Percentiles rank a stretch among this genome's conserved stretches.
phyloP scores from a whole-genome alignment of 53 echinoderm and acorn worm genomes.

The Apostichopus leukothele region DNA sequence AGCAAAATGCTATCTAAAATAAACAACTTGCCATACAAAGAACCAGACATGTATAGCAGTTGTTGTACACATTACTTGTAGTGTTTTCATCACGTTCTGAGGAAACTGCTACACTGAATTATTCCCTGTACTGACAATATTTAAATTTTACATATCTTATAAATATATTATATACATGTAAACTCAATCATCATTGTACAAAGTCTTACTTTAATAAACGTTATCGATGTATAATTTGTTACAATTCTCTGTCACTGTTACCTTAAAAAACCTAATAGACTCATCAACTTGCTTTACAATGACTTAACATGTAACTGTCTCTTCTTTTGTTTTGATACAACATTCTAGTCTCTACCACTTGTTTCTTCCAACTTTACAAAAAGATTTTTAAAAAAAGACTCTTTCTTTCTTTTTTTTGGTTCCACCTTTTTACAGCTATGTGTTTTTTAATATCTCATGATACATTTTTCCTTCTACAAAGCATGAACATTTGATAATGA shows the following conservation, averaged over 20 bases:
- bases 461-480: background rate
- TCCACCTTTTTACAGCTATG: background rate
- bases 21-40: too few relatives aligned
- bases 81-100: too few relatives aligned
- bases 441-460: background rate
- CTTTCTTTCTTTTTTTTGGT: background rate
- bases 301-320: background rate
- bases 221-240: background rate
- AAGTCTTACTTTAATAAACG: too few relatives aligned
- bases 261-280: background rate
- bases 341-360: background rate
- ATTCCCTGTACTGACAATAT: too few relatives aligned
- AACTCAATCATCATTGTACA: too few relatives aligned
- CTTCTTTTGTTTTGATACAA: slow-evolving; percentile 7
- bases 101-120: too few relatives aligned
- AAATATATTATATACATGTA: too few relatives aligned
- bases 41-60: too few relatives aligned
- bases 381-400: background rate
- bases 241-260: slow-evolving; percentile 4
- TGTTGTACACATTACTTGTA: too few relatives aligned
- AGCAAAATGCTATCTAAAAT: too few relatives aligned
- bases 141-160: too few relatives aligned
- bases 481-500: background rate
- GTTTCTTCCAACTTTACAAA: background rate
- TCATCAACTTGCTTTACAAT: background rate